Evolutionary conservation across 2,113 vertebrate species (phyloP), one percentile per base, ranked within the genome.

Genomic region (Onychostoma macrolepis): DNA sequence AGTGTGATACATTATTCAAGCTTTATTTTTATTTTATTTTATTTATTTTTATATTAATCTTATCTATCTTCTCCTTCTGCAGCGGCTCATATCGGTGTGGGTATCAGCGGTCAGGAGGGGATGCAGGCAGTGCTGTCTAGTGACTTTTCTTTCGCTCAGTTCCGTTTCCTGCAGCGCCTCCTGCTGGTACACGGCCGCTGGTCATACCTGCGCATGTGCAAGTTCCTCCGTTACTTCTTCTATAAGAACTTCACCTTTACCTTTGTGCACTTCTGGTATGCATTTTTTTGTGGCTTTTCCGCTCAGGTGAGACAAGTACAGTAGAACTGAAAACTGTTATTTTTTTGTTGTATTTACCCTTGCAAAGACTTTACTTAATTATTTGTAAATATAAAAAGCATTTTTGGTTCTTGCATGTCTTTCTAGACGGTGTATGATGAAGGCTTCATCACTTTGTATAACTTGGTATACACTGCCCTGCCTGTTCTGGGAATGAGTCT

Each of bases 161-260:
- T 99, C 94, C 95, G 92, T 19, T 98, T 96, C 92, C 96, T 99
- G 86, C 96, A 97, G 94, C 97, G 96, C 93, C 96, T 99, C 90
- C 96, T 99, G 89, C 89, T 99, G 91, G 96, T 99, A 45, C 98
- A 99, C 0, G 98, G 98, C 6, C 96, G 97, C 78, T 99, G 98
- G 98, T 99, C 98, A 48, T 99, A 99, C 90, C 93, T 97, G 89
- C 96, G 98, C 91, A 99, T 99, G 97, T 98, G 97, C 96, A 99
- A 98, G 89, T 99, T 99, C 93, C 95, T 99, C 90, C 94, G 96
- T 56, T 99, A 99, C 91, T 99, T 99, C 93, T 99, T 99, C 95
- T 99, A 98, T 88, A 99, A 99, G 93, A 99, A 99, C 93, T 99
- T 99, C 92, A 95, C 97, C 92, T 99, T 99, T 93, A 99, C 98